Conservation (phyloP, 1,140 invertebrate genomes). For the Sitophilus oryzae region DNA sequence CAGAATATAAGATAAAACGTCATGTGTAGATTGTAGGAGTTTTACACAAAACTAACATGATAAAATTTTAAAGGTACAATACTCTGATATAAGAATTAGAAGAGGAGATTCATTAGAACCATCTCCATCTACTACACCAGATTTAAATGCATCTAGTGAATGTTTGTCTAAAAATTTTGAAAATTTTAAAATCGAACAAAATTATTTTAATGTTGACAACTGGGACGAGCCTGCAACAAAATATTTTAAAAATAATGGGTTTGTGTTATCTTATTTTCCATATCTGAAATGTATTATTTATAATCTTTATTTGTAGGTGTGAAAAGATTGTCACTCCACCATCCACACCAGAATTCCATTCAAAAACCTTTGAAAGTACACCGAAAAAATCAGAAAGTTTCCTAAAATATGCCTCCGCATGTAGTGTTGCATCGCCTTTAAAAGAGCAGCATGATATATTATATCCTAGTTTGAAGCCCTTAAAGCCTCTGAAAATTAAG, state of each 20-base stretch:
- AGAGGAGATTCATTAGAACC: constrained; percentile 16
- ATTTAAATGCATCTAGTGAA: constrained; percentile 33
- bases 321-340: constrained; percentile 12
- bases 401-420: constrained; percentile 16
- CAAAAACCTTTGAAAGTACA: constrained; percentile 6
- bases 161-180: constrained; percentile 28
- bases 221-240: constrained; percentile 9
- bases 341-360: constrained; percentile 11
- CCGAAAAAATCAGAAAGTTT: constrained; percentile 16
- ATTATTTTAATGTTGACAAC: neutral
- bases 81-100: constrained; percentile 5
- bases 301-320: constrained; percentile 12
- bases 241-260: constrained; percentile 17
- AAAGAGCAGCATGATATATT: constrained; percentile 31
- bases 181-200: constrained; percentile 25
- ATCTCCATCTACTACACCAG: constrained; percentile 22
- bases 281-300: neutral
- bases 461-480: constrained; percentile 25
- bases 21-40: too few species aligned
- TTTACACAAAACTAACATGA: too few species aligned
- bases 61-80: too few species aligned
- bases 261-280: constrained; percentile 2
- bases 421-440: constrained; percentile 20
- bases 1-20: too few species aligned
- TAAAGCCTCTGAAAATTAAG: constrained; percentile 25